A percentile compares a stretch with the other conserved stretches of the same genome.
Conservation (phyloP, 1,140 invertebrate species). For the Magallana ariakensis region DNA sequence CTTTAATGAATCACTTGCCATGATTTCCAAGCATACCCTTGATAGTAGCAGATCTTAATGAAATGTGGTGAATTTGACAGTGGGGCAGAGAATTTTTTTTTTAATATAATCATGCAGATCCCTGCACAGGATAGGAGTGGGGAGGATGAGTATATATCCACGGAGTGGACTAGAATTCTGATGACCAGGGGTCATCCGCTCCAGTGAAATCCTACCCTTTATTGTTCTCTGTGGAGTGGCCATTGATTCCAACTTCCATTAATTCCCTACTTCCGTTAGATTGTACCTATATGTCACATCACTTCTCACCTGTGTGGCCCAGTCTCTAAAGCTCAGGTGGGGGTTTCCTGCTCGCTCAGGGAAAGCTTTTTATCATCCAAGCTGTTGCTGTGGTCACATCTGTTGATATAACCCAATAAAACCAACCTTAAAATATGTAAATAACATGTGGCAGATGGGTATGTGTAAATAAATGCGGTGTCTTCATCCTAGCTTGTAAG, state of each 20-base stretch:
- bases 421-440: conserved; percentile 32
- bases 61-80: no score
- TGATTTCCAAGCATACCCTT: no score
- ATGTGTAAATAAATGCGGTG: neutral
- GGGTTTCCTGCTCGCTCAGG: neutral
- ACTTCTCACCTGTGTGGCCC: conserved; percentile 17
- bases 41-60: no score
- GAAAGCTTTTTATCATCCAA: conserved; percentile 28
- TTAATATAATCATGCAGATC: no score
- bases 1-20: no score
- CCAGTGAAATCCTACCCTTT: no score
- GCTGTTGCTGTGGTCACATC: conserved; percentile 32
- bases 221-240: neutral
- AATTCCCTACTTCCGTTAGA: neutral
- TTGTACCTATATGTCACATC: neutral
- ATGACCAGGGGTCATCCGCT: no score
- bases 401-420: conserved; percentile 28
- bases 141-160: no score
- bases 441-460: conserved; percentile 35
- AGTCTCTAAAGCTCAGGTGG: neutral
- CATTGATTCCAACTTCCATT: neutral
- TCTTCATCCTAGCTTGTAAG: no score
- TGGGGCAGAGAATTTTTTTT: no score
- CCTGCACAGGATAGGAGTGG: no score
- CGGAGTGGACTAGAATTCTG: no score